A percentile compares a stretch with the other conserved stretches of the same genome.
These are phyloP conservation scores for Pterostichus niger DNA, from an alignment of 2,888 invertebrate species.

Conservation along the genomic window DNA sequence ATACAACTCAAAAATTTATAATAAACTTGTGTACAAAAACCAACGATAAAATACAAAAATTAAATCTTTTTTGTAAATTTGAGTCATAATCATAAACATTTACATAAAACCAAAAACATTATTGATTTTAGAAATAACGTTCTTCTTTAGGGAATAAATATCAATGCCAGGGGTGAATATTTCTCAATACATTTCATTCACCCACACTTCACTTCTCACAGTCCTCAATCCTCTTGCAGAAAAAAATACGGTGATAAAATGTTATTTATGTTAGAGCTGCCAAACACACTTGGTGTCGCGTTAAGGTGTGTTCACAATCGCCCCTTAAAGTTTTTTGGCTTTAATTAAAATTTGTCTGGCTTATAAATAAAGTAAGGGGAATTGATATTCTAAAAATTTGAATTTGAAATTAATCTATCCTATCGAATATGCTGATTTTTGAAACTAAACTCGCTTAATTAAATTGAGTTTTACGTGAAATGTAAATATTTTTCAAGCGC, in stretches of 20 bases:
- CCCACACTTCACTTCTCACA: background rate
- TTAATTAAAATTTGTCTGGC: slow-evolving; percentile 56
- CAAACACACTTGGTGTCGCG: slow-evolving; percentile 19
- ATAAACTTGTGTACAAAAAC: no score
- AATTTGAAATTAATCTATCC: slow-evolving; percentile 45
- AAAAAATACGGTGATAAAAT: slow-evolving; percentile 46
- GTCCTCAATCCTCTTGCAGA: background rate
- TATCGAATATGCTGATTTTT: slow-evolving; percentile 54
- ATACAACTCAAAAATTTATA: no score
- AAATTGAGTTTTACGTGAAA: slow-evolving; percentile 17
- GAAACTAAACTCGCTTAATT: slow-evolving; percentile 34
- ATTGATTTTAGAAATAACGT: slow-evolving; percentile 33
- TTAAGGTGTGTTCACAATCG: background rate
- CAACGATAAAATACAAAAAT: no score
- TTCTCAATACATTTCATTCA: slow-evolving; percentile 2
- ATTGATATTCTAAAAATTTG: slow-evolving; percentile 48
- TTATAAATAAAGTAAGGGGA: slow-evolving; percentile 31
- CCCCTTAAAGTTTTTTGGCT: slow-evolving; percentile 6
- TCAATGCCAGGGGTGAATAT: slow-evolving; percentile 22
- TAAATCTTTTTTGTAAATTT: background rate
- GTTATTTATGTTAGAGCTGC: slow-evolving; percentile 53
- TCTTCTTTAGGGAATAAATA: slow-evolving; percentile 20
- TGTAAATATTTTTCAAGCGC: slow-evolving; percentile 49
- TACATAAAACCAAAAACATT: slow-evolving; percentile 12
- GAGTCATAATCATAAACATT: background rate